Evolutionary conservation across 2,797 vertebrate species (phyloP), one percentile per base, ranked within the genome.

Genomic region (Sarcoramphus papa): DNA sequence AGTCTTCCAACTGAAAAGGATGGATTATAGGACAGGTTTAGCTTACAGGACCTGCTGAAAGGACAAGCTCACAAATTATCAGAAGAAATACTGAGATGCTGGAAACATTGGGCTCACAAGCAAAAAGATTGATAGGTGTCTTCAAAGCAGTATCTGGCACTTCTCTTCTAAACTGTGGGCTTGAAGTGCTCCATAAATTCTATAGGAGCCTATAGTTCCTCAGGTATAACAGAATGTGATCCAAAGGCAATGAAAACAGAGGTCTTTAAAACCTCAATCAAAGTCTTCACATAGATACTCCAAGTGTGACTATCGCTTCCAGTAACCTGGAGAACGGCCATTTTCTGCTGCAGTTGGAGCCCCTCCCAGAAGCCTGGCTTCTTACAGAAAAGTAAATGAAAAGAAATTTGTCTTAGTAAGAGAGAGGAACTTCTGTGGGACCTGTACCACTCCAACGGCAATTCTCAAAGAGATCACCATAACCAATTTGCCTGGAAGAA

Each of bases 271-370:
- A 31, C 19, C 37, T 41, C 37, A 15, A 21, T 41, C 37, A 15
- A 21, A n/a, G 56, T 27, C 47, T 45, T 59, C 37, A 17, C 23
- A 6, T 1, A 51, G 63, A n/a, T 27, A 22, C 47, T 41, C 33
- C 57, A 22, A 21, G 50, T 0, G 9, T 13, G 59, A 22, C 57
- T 9, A 13, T 16, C 1, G 1, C 14, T 43, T 18, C 47, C 67
- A 33, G 33, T 3, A 23, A 28, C n/a, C 30, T 4, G 7, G n/a
- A 28, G 50, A 41, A 47, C 0, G 1, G 23, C 25, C 28, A 1
- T 5, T 6, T 51, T 12, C 17, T 31, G 40, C 13, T 43, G 57
- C 33, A 20, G 30, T 0, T 15, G 22, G n/a, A 43, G 33, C n/a
- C 81, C 30, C 27, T 47, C 54, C n/a, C 50, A 69, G 50, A 27